Evolutionary conservation across 2,888 invertebrate species (phyloP), one percentile per base, ranked within the genome.

Genomic region (Caenorhabditis imperialis): DNA sequence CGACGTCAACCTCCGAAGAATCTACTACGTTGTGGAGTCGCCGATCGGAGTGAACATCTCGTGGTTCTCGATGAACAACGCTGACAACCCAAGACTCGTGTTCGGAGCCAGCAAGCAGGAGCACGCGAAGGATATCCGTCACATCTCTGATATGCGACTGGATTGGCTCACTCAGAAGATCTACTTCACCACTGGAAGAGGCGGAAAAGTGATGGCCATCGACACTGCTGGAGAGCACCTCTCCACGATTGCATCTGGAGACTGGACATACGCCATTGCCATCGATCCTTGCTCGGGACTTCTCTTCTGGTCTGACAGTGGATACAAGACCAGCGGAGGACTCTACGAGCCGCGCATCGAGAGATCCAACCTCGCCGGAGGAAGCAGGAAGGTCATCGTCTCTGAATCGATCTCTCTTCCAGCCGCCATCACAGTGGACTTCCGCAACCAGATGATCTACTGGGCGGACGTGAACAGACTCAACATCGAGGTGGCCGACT

Each of bases 131-230:
- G 75, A 73, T 7, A 69, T 84, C 30, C 79, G 86, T 4, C 86
- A 87, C 74, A 81, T 87, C 20, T 84, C 85, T 12, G 88, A 88
- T 70, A 82, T 88, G 83, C 76, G 81, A 44, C 42, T 96, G 88
- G 98, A 99, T 88, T 99, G 98, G 98, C 94, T 97, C 0, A 95
- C 95, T 82, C 94, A 94, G 88, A 97, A 96, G 57, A 92, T 99
- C 37, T 98, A 97, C 89, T 99, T 96, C 96, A 95, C 97, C 0
- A 98, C 98, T 86, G 94, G 95, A 27, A 93, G 94, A 0, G 95
- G 96, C 84, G 94, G 94, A 53, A 85, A 86, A 54, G 73, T 81
- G 5, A 75, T 78, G 76, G 71, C 75, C 7, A 65, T 81, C 12
- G 81, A 81, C 58, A 62, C 75, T 7, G 67, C 70, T 40, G 81